Evolutionary conservation across 2,888 invertebrate species (phyloP), one percentile per base, ranked within the genome.

Genomic region (Therioaphis trifolii): DNA sequence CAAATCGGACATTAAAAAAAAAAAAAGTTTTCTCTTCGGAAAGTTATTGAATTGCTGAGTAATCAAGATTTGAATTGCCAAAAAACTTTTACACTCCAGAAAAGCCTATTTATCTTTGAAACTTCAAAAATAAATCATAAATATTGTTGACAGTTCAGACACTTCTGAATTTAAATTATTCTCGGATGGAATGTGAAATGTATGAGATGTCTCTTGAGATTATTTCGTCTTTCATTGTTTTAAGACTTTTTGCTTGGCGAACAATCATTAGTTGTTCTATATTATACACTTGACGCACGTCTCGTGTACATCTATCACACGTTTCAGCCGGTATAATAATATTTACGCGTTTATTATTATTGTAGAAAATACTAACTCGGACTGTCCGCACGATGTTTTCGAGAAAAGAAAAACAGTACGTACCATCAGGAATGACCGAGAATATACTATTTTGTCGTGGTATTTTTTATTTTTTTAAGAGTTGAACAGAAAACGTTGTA

Each of bases 51-150:
- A 69, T 46, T 27, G 21, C 21, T n/a, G 58, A 69, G 79, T 69
- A 79, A 80, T 61, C 80, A 21, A 72, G 72, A 71, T 72, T 27
- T 43, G 71, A 80, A 58, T 61, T 63, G 72, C 46, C 61, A 58
- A 63, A 72, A 72, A 80, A 71, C 49, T 80, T 72, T 49, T 58
- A 18, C 18, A 46, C 21, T 5, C 24, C 29, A 58, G 24, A 69
- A 66, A 55, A 55, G 18, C 35, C 18, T n/a, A 58, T 71, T 63
- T 79, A 71, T 79, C 72, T 46, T 61, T 52, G 2, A 14, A 80
- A 80, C 46, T 80, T 18, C 18, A 80, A 58, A 72, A 27, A 80
- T 80, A 80, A 80, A 80, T 80, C 80, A 80, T 80, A 24, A n/a
- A n/a, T 29, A n/a, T 49, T 7, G 58, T 72, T 72, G 80, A 80